A percentile compares a stretch with the other conserved stretches of the same genome.
Conservation (phyloP, 2,113 vertebrate genomes). For the Gadus chalcogrammus region DNA sequence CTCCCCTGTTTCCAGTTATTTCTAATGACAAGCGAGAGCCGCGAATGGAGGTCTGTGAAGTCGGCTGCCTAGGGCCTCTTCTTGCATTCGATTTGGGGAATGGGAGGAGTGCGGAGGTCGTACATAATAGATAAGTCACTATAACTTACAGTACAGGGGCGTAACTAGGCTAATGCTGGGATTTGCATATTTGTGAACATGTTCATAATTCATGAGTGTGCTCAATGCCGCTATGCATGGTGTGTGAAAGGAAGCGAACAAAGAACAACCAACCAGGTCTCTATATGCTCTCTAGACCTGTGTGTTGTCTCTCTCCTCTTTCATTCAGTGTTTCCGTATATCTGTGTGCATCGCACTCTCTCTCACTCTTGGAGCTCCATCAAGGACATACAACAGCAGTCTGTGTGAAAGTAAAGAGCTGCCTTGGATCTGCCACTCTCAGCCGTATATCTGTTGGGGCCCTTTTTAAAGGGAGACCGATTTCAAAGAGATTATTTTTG, state of each 20-base stretch:
- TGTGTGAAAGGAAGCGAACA: slow-evolving; percentile 17
- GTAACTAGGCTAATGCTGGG: slow-evolving; percentile 70
- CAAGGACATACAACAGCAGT: not conserved
- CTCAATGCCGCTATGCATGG: slow-evolving; percentile 32
- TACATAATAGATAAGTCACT: slow-evolving; percentile 73
- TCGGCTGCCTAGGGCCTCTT: slow-evolving; percentile 54
- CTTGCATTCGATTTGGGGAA: slow-evolving; percentile 45
- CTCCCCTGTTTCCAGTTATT: slow-evolving; percentile 37
- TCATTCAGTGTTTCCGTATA: no score
- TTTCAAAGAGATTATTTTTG: slow-evolving; percentile 41
- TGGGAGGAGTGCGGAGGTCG: slow-evolving; percentile 31
- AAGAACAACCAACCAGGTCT: slow-evolving; percentile 35
- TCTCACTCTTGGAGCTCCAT: not conserved
- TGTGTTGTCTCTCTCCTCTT: not conserved
- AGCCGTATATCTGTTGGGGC: slow-evolving; percentile 20
- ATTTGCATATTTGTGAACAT: slow-evolving; percentile 72
- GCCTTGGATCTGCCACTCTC: slow-evolving; percentile 25
- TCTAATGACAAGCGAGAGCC: slow-evolving; percentile 47
- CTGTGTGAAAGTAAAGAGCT: slow-evolving; percentile 19
- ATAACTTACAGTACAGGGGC: slow-evolving; percentile 65
- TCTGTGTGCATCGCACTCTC: not conserved
- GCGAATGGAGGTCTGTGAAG: slow-evolving; percentile 36
- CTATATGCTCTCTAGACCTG: slow-evolving; percentile 12
- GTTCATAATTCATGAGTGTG: slow-evolving; percentile 69
- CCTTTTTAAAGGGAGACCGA: slow-evolving; percentile 48